Evolutionary conservation across 2,888 invertebrate species (phyloP).

Genomic region (Liposcelis brunnea): DNA sequence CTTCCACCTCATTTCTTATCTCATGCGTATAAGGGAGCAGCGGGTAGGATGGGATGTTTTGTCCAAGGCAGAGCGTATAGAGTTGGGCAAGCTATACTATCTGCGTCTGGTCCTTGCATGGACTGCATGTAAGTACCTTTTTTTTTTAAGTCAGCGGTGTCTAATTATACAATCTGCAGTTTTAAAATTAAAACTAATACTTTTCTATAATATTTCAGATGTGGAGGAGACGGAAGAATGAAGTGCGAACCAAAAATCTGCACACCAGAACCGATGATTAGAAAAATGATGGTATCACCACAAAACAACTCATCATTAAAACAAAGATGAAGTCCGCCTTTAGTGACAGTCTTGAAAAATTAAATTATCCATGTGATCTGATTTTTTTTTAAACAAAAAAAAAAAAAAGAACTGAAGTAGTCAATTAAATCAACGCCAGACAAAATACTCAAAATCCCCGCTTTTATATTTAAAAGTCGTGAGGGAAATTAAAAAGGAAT

Average conservation of each 20-base stretch:
- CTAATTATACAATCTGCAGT: not conserved
- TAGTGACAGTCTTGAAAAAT: too few species aligned
- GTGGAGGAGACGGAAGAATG: conserved; percentile 86
- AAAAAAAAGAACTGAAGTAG: too few species aligned
- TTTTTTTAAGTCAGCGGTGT: conserved; percentile 1
- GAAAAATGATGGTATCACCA: conserved; percentile 76
- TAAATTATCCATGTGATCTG: too few species aligned
- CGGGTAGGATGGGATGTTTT: conserved; percentile 63
- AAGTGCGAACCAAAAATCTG: conserved; percentile 83
- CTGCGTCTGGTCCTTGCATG: conserved; percentile 82
- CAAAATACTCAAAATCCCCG: too few species aligned
- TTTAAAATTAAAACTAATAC: not conserved
- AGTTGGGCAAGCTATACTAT: conserved; percentile 68
- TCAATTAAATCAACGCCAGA: too few species aligned
- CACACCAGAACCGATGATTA: conserved; percentile 75
- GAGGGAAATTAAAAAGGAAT: too few species aligned
- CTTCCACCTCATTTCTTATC: conserved; percentile 68
- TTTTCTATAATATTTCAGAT: conserved; percentile 34
- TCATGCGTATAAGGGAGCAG: conserved; percentile 59
- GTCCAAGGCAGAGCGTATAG: conserved; percentile 69
- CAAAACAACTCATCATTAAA: too few species aligned
- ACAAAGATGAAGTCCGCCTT: not conserved
- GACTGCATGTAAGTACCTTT: conserved; percentile 71
- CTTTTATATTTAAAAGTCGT: too few species aligned
- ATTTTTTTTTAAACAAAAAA: too few species aligned